Conservation (phyloP, 2,888 invertebrate species). For the Nomada hirtipes region DNA sequence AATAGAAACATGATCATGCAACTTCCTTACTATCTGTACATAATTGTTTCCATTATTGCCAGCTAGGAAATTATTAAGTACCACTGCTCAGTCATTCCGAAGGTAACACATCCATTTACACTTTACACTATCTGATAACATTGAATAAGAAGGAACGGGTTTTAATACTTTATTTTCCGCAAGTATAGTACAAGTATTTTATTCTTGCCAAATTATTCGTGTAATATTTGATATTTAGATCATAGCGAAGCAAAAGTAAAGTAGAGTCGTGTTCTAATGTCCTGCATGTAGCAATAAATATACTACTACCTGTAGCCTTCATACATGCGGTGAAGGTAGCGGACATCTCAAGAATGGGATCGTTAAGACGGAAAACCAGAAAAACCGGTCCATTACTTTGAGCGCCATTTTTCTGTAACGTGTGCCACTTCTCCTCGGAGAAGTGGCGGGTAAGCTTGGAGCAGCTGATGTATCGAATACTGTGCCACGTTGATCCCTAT, state of each 20-base stretch:
- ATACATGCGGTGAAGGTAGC: constrained; percentile 25
- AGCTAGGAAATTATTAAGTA: no score
- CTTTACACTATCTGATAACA: background rate
- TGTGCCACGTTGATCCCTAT: constrained; percentile 70
- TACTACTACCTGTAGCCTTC: background rate
- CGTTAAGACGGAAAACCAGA: constrained; percentile 78
- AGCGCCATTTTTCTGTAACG: constrained; percentile 60
- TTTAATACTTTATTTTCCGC: no score
- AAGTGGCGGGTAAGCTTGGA: constrained; percentile 65
- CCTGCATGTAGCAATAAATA: no score
- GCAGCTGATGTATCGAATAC: constrained; percentile 74
- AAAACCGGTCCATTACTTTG: constrained; percentile 80
- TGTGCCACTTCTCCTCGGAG: constrained; percentile 60
- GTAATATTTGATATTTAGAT: background rate
- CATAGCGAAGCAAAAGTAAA: background rate
- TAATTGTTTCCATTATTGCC: no score
- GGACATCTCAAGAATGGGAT: constrained; percentile 55
- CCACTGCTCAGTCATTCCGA: no score
- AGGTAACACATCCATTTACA: no score
- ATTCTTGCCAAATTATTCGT: background rate
- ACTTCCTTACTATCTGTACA: no score
- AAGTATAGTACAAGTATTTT: background rate
- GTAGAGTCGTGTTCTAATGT: no score
- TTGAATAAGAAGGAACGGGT: no score
- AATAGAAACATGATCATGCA: no score